Conservation (phyloP, 1,140 invertebrate species). For the Cydia pomonella region DNA sequence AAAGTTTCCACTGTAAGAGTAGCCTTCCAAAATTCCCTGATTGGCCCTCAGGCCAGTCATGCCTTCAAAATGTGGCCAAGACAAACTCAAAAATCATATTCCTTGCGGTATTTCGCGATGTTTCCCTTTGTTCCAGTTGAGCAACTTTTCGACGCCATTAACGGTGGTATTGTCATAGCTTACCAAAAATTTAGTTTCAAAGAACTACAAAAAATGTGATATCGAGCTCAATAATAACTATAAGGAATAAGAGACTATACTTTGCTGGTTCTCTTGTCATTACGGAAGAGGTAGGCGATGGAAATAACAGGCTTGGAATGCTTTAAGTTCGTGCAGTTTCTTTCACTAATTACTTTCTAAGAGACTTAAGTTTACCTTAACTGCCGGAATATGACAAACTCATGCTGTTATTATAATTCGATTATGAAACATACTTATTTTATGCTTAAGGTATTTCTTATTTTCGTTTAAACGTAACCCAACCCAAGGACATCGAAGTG, state of each 20-base stretch:
- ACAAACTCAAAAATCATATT: conserved; percentile 18
- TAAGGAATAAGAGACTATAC: not conserved
- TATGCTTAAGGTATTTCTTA: too few species aligned
- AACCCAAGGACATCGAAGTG: too few species aligned
- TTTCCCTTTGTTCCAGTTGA: conserved; percentile 5
- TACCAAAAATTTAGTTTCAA: not conserved
- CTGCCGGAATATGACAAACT: not conserved
- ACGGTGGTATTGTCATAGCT: not conserved
- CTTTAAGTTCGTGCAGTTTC: conserved; percentile 12
- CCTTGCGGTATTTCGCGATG: not conserved
- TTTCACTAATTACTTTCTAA: conserved; percentile 23
- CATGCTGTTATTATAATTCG: conserved; percentile 7
- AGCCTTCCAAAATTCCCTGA: not conserved
- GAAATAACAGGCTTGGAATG: not conserved
- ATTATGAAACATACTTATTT: too few species aligned
- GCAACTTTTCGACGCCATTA: conserved; percentile 18
- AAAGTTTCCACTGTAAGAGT: not conserved
- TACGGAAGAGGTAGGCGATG: not conserved
- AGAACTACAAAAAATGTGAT: not conserved
- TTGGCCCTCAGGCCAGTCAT: not conserved
- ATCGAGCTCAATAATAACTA: not conserved
- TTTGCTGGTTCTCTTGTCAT: not conserved
- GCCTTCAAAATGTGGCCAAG: not conserved
- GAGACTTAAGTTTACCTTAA: conserved; percentile 22
- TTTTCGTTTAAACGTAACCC: too few species aligned